Evolutionary conservation across 2,113 vertebrate genomes (phyloP).

Genomic region (Urocitellus parryii): DNA sequence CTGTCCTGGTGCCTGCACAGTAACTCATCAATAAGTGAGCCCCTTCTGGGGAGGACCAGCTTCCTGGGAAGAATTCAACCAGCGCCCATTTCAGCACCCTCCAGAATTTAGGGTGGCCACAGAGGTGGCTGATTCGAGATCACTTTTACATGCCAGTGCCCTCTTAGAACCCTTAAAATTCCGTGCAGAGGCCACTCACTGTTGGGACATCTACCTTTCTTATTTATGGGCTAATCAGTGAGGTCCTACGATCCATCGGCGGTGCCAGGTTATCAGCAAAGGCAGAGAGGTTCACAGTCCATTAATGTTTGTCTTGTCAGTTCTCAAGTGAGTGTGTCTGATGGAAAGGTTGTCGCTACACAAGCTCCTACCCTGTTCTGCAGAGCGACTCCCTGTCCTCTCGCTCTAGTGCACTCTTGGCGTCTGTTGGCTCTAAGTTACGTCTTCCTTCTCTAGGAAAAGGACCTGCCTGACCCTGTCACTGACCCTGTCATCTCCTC

Average conservation of each 20-base stretch:
- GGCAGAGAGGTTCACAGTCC: not conserved
- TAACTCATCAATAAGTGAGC: not conserved
- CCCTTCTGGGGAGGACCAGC: not conserved
- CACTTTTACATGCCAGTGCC: not conserved
- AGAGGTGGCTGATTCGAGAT: not conserved
- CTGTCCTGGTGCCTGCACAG: not conserved
- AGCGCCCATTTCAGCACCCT: accelerated
- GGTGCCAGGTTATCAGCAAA: not conserved
- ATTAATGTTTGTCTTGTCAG: not conserved
- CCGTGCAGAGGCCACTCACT: not conserved
- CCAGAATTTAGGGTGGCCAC: not conserved
- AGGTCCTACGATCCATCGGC: accelerated
- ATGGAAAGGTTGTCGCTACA: not conserved
- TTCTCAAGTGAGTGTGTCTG: not conserved
- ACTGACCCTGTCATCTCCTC: too few species aligned
- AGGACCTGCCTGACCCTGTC: not conserved
- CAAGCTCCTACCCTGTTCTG: accelerated
- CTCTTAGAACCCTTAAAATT: not conserved
- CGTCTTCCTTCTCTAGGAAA: not conserved
- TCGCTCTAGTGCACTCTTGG: accelerated
- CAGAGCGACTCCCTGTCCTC: accelerated
- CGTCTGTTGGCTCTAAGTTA: not conserved
- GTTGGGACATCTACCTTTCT: not conserved
- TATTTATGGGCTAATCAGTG: not conserved
- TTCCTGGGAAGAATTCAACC: not conserved